phyloP scores from a whole-genome alignment of 2,797 vertebrate species.

The Silurus lanzhouensis region DNA sequence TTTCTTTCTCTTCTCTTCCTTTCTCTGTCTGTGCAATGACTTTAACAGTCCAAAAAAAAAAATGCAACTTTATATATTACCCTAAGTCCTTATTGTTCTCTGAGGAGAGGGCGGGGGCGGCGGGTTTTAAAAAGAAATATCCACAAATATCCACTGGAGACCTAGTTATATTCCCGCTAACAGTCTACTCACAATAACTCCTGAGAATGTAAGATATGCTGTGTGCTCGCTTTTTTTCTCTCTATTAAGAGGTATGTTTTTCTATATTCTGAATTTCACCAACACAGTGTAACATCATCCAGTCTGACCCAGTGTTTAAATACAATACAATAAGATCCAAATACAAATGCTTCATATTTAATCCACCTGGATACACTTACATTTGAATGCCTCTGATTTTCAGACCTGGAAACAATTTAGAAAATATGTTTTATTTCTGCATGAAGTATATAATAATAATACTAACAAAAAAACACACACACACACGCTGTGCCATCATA shows the following conservation, averaged over 20 bases:
- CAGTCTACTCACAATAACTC: not conserved
- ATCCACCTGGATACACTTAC: too few species aligned
- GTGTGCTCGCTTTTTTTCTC: not conserved
- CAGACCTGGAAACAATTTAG: not conserved
- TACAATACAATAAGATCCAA: not conserved
- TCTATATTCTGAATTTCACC: not conserved
- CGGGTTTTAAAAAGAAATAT: not conserved
- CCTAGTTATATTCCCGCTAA: not conserved
- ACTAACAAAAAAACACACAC: not conserved
- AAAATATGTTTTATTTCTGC: constrained; percentile 1
- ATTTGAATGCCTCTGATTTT: not conserved
- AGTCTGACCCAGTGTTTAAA: not conserved
- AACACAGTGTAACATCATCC: not conserved
- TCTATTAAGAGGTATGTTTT: not conserved
- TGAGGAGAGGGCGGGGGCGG: not conserved
- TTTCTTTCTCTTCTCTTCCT: not conserved
- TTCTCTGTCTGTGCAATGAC: not conserved
- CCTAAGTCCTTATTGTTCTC: constrained; percentile 3
- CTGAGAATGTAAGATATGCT: not conserved
- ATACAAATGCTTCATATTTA: not conserved
- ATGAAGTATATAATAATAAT: not conserved
- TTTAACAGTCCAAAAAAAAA: not conserved
- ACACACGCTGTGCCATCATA: not conserved
- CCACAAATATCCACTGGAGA: constrained; percentile 1
- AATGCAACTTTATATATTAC: not conserved